phyloP scores from a whole-genome alignment of 2,113 vertebrate genomes.

The Peromyscus leucopus region DNA sequence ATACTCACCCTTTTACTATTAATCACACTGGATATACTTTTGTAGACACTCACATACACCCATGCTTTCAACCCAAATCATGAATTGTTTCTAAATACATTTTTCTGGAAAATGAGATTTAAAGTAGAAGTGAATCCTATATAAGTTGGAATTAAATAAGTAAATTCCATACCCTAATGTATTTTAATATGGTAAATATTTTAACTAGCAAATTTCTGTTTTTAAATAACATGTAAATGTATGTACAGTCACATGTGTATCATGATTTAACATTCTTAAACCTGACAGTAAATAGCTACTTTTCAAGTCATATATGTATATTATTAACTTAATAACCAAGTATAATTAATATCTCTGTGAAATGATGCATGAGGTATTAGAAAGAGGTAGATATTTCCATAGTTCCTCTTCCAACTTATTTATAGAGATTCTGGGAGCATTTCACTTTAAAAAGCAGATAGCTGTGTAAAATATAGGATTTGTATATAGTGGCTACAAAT shows the following conservation, averaged over 20 bases:
- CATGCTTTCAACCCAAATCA: neutral
- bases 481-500: neutral
- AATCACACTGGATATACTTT: neutral
- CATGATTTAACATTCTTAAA: constrained; percentile 13
- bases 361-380: neutral
- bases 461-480: neutral
- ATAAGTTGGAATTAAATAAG: neutral
- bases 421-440: neutral
- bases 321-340: neutral
- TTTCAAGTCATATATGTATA: neutral
- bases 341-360: neutral
- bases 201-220: neutral
- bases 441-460: neutral
- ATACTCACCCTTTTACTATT: neutral
- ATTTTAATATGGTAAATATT: neutral
- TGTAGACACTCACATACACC: neutral
- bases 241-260: neutral
- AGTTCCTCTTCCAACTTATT: neutral
- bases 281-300: neutral
- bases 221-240: constrained; percentile 1
- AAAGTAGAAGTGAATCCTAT: constrained; percentile 29
- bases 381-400: neutral
- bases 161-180: neutral
- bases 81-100: neutral
- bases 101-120: constrained; percentile 20